Conservation (phyloP, 2,888 invertebrate species). For the Ametastegia equiseti region DNA sequence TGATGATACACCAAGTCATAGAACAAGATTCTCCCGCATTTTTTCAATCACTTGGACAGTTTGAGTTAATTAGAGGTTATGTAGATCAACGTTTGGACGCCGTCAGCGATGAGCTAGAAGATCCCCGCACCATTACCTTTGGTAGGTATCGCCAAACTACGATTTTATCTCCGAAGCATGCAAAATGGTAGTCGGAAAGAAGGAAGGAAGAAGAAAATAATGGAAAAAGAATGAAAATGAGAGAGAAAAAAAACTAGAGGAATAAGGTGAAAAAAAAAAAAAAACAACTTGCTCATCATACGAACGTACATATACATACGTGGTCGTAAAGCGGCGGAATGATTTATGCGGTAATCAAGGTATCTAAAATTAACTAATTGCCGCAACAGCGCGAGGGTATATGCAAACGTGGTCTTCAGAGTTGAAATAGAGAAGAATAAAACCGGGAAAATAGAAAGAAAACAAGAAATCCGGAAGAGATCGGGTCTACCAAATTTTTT, state of each 20-base stretch:
- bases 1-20: too few relatives aligned
- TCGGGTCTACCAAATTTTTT: neutral
- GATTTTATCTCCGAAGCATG: neutral
- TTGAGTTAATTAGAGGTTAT: too few relatives aligned
- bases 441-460: neutral
- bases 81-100: too few relatives aligned
- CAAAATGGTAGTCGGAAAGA: too few relatives aligned
- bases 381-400: neutral
- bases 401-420: neutral
- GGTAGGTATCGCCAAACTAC: too few relatives aligned
- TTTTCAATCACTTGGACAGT: too few relatives aligned
- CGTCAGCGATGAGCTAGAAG: too few relatives aligned
- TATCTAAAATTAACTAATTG: neutral
- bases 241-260: too few relatives aligned
- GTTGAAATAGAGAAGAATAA: neutral
- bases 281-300: neutral
- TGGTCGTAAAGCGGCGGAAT: conserved; percentile 10
- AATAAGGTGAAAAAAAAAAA: neutral
- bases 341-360: conserved; percentile 4
- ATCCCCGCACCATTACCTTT: neutral
- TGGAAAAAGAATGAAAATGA: too few relatives aligned
- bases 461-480: neutral
- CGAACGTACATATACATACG: too few relatives aligned
- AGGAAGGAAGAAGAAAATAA: too few relatives aligned
- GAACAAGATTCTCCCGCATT: too few relatives aligned